These are phyloP conservation scores for Danaus chrysippus DNA, from an alignment of 2,888 invertebrate genomes.

Conservation along the genomic window DNA sequence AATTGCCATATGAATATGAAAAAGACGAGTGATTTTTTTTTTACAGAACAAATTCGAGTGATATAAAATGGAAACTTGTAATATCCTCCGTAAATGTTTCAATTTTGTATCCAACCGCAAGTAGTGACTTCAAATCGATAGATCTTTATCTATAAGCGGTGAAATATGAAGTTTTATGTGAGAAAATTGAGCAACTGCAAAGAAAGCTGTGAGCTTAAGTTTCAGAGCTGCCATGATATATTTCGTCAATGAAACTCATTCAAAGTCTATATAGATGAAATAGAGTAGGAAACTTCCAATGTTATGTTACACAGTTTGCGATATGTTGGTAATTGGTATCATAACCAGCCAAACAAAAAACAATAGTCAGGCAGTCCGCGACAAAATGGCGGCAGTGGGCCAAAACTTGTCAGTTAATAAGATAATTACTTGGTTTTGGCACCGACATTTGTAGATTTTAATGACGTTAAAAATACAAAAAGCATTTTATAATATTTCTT, in stretches of 20 bases:
- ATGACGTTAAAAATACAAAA: conserved; percentile 31
- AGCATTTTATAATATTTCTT: conserved; percentile 36
- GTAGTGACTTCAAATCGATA: conserved; percentile 48
- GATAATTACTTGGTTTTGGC: conserved; percentile 46
- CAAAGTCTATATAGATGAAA: conserved; percentile 14
- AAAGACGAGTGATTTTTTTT: conserved; percentile 17
- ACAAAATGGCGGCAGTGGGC: conserved; percentile 47
- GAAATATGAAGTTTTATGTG: conserved; percentile 56
- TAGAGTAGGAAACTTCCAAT: conserved; percentile 5
- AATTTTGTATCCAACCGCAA: conserved; percentile 34
- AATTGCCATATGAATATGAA: conserved; percentile 16
- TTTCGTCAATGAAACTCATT: conserved; percentile 8
- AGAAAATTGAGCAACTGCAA: conserved; percentile 71
- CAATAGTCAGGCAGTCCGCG: conserved; percentile 55
- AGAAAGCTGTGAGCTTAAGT: conserved; percentile 74
- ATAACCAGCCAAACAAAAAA: conserved; percentile 7
- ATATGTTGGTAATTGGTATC: not conserved
- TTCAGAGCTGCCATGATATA: conserved; percentile 54
- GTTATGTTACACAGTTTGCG: conserved; percentile 13
- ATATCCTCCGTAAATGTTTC: conserved; percentile 34
- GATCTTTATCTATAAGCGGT: conserved; percentile 69
- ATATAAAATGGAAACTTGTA: conserved; percentile 33
- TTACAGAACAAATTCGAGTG: conserved; percentile 15
- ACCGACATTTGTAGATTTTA: conserved; percentile 38
- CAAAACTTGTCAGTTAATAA: conserved; percentile 40